Conservation (phyloP, 2,888 invertebrate genomes). For the Lasioglossum morio region DNA sequence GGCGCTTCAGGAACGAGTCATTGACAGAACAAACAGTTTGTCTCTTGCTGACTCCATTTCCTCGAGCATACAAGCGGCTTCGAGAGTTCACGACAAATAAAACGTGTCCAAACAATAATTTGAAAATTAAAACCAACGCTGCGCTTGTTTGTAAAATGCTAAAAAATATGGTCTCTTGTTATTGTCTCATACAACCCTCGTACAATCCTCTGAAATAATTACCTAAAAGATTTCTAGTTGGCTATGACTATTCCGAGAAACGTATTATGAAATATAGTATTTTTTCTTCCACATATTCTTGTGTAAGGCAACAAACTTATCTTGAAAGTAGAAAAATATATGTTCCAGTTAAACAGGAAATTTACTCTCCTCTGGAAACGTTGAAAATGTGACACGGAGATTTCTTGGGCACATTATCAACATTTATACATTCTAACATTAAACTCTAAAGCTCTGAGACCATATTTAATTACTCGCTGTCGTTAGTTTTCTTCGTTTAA, state of each 20-base stretch:
- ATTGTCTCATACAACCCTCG: background rate
- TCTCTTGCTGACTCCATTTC: conserved; percentile 12
- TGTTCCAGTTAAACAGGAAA: background rate
- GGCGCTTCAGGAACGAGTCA: background rate
- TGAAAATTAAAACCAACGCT: background rate
- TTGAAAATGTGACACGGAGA: background rate
- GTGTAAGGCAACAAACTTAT: background rate
- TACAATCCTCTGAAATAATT: background rate
- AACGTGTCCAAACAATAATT: background rate
- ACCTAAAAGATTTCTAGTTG: background rate
- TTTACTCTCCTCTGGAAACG: background rate
- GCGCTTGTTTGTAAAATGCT: background rate
- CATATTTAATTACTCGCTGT: background rate
- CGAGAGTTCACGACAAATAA: background rate
- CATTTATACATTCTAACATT: background rate
- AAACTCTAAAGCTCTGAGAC: background rate
- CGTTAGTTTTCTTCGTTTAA: background rate
- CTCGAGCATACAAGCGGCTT: background rate
- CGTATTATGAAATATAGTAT: background rate
- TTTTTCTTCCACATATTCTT: background rate
- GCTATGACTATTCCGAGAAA: background rate
- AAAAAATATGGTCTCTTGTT: background rate
- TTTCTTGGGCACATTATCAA: background rate
- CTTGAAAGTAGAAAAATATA: background rate
- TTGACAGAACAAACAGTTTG: conserved; percentile 3